Conservation (phyloP, 2,797 vertebrate genomes). For the Arctocebus calabarensis region DNA sequence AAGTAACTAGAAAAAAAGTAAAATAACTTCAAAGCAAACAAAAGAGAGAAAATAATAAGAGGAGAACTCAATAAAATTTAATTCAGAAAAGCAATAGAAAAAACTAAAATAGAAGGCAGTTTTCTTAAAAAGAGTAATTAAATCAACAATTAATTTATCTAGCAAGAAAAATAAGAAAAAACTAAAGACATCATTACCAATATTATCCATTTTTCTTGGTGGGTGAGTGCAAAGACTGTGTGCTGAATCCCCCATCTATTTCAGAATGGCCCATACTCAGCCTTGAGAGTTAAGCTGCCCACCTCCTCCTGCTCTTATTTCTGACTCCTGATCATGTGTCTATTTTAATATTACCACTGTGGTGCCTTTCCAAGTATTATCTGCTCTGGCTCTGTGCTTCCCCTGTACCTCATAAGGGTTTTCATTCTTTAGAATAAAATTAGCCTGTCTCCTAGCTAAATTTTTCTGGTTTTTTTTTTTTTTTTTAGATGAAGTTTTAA, state of each 20-base stretch:
- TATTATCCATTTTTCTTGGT: neutral
- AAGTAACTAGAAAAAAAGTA: neutral
- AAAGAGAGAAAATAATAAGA: neutral
- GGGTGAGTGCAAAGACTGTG: neutral
- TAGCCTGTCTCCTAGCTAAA: neutral
- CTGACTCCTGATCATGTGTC: too few relatives aligned
- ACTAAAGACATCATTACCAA: neutral
- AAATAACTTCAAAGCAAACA: neutral
- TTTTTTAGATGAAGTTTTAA: too few relatives aligned
- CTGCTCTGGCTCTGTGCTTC: neutral
- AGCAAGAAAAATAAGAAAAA: neutral
- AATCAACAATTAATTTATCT: neutral
- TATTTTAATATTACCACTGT: too few relatives aligned
- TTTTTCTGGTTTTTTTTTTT: too few relatives aligned
- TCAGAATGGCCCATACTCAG: neutral
- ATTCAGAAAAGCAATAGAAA: neutral
- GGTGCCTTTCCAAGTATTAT: neutral
- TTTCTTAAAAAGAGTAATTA: neutral
- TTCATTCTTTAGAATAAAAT: neutral
- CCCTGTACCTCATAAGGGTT: accelerated
- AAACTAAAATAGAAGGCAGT: neutral
- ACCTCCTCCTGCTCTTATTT: neutral
- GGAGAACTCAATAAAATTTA: neutral
- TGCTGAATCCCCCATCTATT: neutral
- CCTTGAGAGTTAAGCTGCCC: neutral